Base-by-base conservation (phyloP, 2,797 vertebrate species). In the Petrocephalus sullivani region DNA sequence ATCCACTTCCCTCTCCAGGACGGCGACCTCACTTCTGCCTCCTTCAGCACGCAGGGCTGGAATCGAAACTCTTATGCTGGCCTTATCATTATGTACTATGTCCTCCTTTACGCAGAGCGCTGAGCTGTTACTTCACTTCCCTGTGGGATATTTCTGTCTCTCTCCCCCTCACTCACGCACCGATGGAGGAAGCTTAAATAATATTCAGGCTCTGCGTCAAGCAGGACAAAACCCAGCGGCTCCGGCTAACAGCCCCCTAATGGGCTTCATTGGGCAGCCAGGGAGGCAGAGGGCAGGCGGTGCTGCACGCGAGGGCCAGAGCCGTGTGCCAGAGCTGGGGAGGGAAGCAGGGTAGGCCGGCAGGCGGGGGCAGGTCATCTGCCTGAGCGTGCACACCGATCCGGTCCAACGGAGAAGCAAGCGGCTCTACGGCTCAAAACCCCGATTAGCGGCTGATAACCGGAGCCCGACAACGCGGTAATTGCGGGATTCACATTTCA, bases 51-150 rank as follows among this genome's bases (percentile, higher is more conserved):
- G 54, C 54, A 56, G 10, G 10, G 54, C 54, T 46, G 71, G 37
- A 78, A 19, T 78, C 6, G 6, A 33, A 33, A 67, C 64, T 67
- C 60, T 64, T 64, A 10, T 57, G 2, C 54, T 88, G 23, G 83
- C 89, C 91, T 91, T 91, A 93, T 88, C 61, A 88, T 53, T 83
- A 49, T 16, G 64, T 21, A 81, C 81, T 60, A 81, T 78, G 14
- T 57, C 51, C n/a, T 54, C 46, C 51, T 28, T 37, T 23, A 23
- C 16, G 37, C 14, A 75, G n/a, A 82, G 28, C 16, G 56, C 86
- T 82, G 28, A 14, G 71, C 41, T 46, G 46, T 46, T 88, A 85
- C 60, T 46, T 67, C 57, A 56, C 28, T 56, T 54, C 64, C 46
- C n/a, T n/a, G 23, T 58, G 85, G 19, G 51, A 5, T 28, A 58